Conservation (phyloP, 1,140 invertebrate species). For the Drosophila kohkoa region DNA sequence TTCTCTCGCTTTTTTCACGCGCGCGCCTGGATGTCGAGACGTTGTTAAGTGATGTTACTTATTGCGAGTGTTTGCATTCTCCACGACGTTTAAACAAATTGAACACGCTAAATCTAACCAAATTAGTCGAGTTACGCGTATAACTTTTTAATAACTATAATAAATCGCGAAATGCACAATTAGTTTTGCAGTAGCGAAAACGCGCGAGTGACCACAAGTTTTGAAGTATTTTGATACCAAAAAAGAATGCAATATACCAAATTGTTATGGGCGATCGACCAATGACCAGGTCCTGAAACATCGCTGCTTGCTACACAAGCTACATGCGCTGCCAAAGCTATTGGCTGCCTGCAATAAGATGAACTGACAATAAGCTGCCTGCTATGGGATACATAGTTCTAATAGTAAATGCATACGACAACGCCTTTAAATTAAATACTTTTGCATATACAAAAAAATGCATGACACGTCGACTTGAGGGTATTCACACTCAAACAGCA, state of each 20-base stretch:
- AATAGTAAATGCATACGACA: too few relatives aligned
- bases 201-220: background rate
- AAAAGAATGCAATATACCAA: slow-evolving; percentile 1
- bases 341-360: background rate
- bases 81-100: slow-evolving; percentile 34
- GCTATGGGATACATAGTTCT: too few relatives aligned
- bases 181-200: too few relatives aligned
- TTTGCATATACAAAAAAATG: slow-evolving; percentile 11
- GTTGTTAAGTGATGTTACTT: slow-evolving; percentile 24
- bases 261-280: background rate
- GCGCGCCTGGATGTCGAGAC: background rate
- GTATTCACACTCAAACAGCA: background rate
- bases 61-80: slow-evolving; percentile 20
- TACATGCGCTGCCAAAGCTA: background rate
- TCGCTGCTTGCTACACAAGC: background rate
- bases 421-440: too few relatives aligned
- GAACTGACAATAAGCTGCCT: too few relatives aligned
- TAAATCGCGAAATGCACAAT: background rate
- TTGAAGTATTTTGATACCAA: background rate
- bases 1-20: background rate
- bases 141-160: background rate
- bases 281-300: background rate
- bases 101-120: slow-evolving; percentile 12
- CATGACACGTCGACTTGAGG: slow-evolving; percentile 4
- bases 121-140: slow-evolving; percentile 12